Base-by-base conservation (phyloP, 2,797 vertebrate genomes). In the Eulemur coronatus region DNA sequence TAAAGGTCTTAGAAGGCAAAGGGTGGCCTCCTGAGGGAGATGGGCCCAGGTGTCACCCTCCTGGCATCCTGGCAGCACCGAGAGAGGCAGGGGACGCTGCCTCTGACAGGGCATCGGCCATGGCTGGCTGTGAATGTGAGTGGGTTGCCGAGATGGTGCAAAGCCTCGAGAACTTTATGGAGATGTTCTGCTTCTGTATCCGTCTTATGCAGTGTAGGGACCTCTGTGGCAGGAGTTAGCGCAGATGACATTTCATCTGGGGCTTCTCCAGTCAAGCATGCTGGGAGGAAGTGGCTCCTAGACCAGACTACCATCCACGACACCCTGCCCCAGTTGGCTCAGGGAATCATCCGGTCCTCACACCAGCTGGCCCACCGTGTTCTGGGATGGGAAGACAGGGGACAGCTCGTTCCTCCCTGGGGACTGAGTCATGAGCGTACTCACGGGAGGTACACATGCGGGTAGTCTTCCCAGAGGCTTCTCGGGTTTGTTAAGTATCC, bases 401-500 rank as follows among this genome's bases (percentile, higher is more conserved):
- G n/a, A 5, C 35, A 7, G 65, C 81, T 33, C 0, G 7, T 30
- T 76, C 24, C 35, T 69, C 43, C 80, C 84, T 3, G 24, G 61
- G 28, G 93, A 95, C 90, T 1, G 6, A 30, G 69, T 43, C 89
- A 22, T 4, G 11, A 0, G 24, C 75, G 88, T 95, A 98, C 99
- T 99, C 98, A 99, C 99, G 99, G 99, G 97, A 99, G 99, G 98
- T 99, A 99, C 88, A 99, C 98, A n/a, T 99, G 99, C 0, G 99
- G 99, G 96, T 99, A 99, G 97, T 99, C 99, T 97, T 99, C 99
- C 99, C 99, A 99, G 93, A 99, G 98, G 95, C 99, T 99, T 98
- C 99, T 99, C 18, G 99, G 99, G 98, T 99, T 99, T 41, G 99
- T 98, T 94, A 99, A 86, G 97, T 99, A 99, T 97, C 99, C 99